Base-by-base conservation (phyloP, 2,113 vertebrate genomes). In the Macrotus californicus region DNA sequence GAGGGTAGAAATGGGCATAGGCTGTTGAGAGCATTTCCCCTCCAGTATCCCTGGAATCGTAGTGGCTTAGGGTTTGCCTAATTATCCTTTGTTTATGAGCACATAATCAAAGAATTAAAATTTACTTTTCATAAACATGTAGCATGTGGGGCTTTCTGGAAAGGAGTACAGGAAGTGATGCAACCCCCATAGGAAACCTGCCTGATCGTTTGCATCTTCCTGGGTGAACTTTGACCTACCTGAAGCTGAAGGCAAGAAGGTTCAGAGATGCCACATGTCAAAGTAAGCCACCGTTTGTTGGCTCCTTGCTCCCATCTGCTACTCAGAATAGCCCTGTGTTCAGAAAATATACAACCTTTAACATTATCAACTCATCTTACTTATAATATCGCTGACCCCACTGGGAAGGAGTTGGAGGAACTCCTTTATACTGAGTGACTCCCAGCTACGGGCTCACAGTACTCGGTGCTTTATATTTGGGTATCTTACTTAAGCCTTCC, bases 131-230 rank as follows among this genome's bases (percentile, higher is more conserved):
- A 43, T 41, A 31, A 39, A 52, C 18, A 18, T 34, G 67, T 29
- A 41, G 36, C 43, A 31, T 26, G 54, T 0, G n/a, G 36, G 43
- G 6, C 41, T 89, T 64, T 59, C 0, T 3, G 41, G 31, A 61
- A 24, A 75, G 64, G 18, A 18, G 5, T 24, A 3, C 41, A 29
- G n/a, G 48, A 41, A 5, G 19, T 4, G n/a, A 66, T 19, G 7
- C 0, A 22, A 16, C 18, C 61, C 1, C 41, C 1, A 0, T 36
- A 54, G 41, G 39, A 43, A 72, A 19, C 39, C 36, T 61, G 24
- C 52, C 54, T 54, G 5, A 8, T 8, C 4, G 9, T 73, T 1
- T 19, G 0, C 34, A 11, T 43, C 36, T 19, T 26, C 7, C 9
- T 43, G 34, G 4, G 15, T 88, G 15, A 19, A 76, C 39, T n/a